Evolutionary conservation across 2,888 invertebrate species (phyloP), one percentile per base, ranked within the genome.

Genomic region (Xylophagus ater): DNA sequence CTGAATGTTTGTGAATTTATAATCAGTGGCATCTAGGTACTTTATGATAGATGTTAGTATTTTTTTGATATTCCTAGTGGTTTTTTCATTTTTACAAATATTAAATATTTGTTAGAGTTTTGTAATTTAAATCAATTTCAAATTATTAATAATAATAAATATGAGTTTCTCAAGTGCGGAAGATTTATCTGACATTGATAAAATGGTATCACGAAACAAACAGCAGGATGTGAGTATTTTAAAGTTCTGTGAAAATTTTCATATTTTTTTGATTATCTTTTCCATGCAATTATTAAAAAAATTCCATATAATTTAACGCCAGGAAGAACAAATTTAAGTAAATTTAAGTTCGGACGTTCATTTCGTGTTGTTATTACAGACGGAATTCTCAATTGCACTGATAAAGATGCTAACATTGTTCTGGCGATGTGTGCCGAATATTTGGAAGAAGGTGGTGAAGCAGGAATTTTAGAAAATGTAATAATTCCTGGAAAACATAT

Each of bases 401-500:
- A 96, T 60, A 73, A 87, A 52, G 92, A 92, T 67, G 83, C 87
- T 10, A 96, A 96, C 69, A 81, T 96, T 31, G 94, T 96, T 53
- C 65, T 88, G 53, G 90, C 90, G 37, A 84, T 89, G 30, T 92
- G 93, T 65, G 81, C 85, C 17, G 96, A 96, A 64, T 92, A 85
- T 57, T 67, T 90, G 12, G 84, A 85, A 37, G 74, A 72, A 50
- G 78, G 72, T 46, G 74, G 76, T 24, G 74, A 84, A 54, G 87
- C 88, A 49, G 70, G 93, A 52, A 79, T 87, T 37, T 67, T 94
- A 32, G 94, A 94, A 17, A 71, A 94, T 44, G 92, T 93, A 2
- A 93, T 94, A 90, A 83, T 94, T 36, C 93, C 93, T 3, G 93
- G 94, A 4, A 77, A 88, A 53, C 92, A 94, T 56, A 90, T 94